These are phyloP conservation scores for Eulemur albifrons DNA, from an alignment of 2,797 vertebrate genomes.

Conservation along the genomic window DNA sequence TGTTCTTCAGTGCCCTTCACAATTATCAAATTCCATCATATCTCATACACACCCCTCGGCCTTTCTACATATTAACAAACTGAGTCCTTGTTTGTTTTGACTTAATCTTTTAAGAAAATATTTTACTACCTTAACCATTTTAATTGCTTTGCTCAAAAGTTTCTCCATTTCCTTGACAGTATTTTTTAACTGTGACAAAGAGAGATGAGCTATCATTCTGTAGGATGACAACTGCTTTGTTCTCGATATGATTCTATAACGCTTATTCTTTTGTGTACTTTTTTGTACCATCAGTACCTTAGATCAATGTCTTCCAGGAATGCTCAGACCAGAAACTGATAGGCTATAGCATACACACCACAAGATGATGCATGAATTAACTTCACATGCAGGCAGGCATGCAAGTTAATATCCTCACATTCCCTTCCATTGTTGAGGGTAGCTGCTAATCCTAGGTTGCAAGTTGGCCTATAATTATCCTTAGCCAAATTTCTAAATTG, in stretches of 20 bases:
- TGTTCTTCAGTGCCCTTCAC: background rate
- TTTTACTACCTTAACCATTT: background rate
- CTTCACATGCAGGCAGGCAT: background rate
- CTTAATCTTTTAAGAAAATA: background rate
- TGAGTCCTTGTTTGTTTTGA: background rate
- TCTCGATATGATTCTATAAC: background rate
- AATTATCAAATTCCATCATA: background rate
- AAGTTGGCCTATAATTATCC: background rate
- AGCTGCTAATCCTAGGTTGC: conserved; percentile 9
- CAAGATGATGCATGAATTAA: background rate
- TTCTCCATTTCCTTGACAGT: conserved; percentile 13
- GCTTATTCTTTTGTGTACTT: background rate
- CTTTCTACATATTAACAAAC: conserved; percentile 14
- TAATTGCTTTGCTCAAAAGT: background rate
- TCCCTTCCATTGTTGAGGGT: background rate
- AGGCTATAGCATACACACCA: background rate
- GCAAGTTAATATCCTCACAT: background rate
- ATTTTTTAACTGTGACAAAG: conserved; percentile 4
- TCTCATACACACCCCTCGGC: background rate
- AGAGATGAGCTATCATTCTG: background rate
- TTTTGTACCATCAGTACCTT: background rate
- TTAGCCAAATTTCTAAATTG: conserved; percentile 8
- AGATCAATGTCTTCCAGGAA: conserved; percentile 9
- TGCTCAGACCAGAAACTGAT: background rate
- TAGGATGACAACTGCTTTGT: background rate